Evolutionary conservation across 2,888 invertebrate genomes (phyloP), one percentile per base, ranked within the genome.

Genomic region (Scelioninae gen. 2): DNA sequence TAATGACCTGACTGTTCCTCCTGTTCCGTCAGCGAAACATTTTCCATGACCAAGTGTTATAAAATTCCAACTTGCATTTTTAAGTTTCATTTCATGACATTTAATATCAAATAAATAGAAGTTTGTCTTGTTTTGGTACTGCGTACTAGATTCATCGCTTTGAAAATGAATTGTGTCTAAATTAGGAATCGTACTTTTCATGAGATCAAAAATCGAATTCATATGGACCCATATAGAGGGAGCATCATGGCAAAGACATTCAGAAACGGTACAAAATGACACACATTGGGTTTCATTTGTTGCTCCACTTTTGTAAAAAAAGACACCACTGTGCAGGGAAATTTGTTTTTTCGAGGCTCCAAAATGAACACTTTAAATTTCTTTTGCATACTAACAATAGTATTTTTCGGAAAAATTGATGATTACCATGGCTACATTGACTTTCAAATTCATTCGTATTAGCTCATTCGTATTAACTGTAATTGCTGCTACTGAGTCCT

Each of bases 371-470:
- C 52, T 52, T 46, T 73, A 58, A 2, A 73, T 46, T 45, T 41
- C 63, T 11, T 52, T n/a, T 11, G 13, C 45, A 43, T 69, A 69
- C 33, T 73, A 69, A 18, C 52, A 46, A 10, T 39, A 31, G 45
- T 69, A 69, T 28, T 69, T 64, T 60, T 73, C 52, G 1, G 65
- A 73, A 55, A 69, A 73, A 43, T 69, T n/a, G n/a, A n/a, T 64
- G 19, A 64, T 39, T 1, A 60, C 31, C 33, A 64, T 53, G n/a
- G 53, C 68, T 64, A 69, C 58, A 48, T 53, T 46, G 0, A 1
- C 6, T 19, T 57, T 45, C 4, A 73, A 52, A 35, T 68, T 68
- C n/a, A n/a, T n/a, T n/a, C n/a, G n/a, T n/a, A n/a, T n/a, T n/a
- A n/a, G n/a, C n/a, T n/a, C n/a, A n/a, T n/a, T n/a, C n/a, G n/a